phyloP scores from a whole-genome alignment of 2,888 invertebrate species.

The Pseudoips prasinana region DNA sequence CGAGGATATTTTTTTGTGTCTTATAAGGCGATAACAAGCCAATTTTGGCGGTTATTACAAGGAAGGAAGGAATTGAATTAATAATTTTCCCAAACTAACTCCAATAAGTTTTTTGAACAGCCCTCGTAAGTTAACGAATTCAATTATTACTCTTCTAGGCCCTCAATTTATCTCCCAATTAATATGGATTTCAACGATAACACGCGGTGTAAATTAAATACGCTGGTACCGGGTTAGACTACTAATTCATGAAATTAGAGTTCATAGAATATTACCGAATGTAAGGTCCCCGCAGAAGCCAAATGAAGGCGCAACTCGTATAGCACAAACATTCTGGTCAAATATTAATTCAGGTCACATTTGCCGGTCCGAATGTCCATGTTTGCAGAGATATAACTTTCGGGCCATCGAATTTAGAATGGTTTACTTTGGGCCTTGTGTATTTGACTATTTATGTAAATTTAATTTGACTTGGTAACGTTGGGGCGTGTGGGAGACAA shows the following conservation, averaged over 20 bases:
- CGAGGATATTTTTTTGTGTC: no score
- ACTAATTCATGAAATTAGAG: slow-evolving; percentile 59
- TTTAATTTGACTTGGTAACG: slow-evolving; percentile 59
- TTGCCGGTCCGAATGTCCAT: slow-evolving; percentile 64
- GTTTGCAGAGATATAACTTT: slow-evolving; percentile 76
- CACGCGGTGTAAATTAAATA: slow-evolving; percentile 43
- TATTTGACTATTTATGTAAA: slow-evolving; percentile 74
- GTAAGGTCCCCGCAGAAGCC: slow-evolving; percentile 49
- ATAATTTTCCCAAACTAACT: no score
- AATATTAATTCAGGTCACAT: slow-evolving; percentile 80
- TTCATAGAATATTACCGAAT: slow-evolving; percentile 61
- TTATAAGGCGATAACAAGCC: no score
- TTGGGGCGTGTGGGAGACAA: slow-evolving; percentile 35
- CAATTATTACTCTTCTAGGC: no score
- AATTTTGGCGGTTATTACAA: no score
- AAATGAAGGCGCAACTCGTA: slow-evolving; percentile 62
- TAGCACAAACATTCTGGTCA: slow-evolving; percentile 58
- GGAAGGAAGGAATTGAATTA: no score
- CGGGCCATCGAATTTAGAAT: slow-evolving; percentile 69
- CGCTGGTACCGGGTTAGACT: slow-evolving; percentile 44
- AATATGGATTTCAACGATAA: slow-evolving; percentile 31
- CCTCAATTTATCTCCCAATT: no score
- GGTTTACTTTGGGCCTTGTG: slow-evolving; percentile 65
- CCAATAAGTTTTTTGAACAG: no score
- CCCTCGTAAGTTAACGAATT: no score